Evolutionary conservation across 2,797 vertebrate species (phyloP).

Genomic region (Argya squamiceps): DNA sequence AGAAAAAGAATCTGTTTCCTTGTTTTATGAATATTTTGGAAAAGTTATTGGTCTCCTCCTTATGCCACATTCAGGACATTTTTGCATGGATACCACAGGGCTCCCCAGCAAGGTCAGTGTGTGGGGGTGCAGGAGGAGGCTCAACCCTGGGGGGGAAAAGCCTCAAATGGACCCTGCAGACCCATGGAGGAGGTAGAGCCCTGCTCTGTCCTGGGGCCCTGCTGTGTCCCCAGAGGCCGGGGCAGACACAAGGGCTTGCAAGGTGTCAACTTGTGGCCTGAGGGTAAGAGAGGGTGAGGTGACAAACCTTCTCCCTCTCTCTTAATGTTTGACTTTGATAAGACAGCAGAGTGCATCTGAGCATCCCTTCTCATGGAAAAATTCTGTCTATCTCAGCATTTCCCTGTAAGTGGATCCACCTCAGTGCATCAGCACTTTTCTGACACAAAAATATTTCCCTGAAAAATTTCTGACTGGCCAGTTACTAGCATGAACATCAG

Average conservation of each 20-base stretch:
- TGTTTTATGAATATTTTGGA: neutral
- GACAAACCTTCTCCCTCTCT: neutral
- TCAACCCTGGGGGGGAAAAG: neutral
- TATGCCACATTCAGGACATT: neutral
- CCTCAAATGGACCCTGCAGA: rapidly evolving
- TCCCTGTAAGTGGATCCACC: neutral
- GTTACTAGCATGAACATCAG: neutral
- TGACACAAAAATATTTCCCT: neutral
- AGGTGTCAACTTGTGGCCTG: neutral
- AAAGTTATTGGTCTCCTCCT: neutral
- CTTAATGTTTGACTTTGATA: neutral
- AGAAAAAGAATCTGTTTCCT: neutral
- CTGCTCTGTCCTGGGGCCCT: rapidly evolving
- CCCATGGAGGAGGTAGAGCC: rapidly evolving
- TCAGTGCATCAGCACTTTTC: neutral
- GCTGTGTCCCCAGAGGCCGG: neutral
- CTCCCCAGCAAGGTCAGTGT: neutral
- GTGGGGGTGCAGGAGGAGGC: neutral
- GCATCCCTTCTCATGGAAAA: neutral
- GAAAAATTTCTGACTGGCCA: neutral
- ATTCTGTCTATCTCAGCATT: neutral
- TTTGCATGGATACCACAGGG: rapidly evolving
- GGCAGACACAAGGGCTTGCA: neutral
- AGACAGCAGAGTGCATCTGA: neutral
- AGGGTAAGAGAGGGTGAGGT: neutral